Evolutionary conservation across 2,888 invertebrate species (phyloP), one percentile per base, ranked within the genome.

Genomic region (Eurois occulta): DNA sequence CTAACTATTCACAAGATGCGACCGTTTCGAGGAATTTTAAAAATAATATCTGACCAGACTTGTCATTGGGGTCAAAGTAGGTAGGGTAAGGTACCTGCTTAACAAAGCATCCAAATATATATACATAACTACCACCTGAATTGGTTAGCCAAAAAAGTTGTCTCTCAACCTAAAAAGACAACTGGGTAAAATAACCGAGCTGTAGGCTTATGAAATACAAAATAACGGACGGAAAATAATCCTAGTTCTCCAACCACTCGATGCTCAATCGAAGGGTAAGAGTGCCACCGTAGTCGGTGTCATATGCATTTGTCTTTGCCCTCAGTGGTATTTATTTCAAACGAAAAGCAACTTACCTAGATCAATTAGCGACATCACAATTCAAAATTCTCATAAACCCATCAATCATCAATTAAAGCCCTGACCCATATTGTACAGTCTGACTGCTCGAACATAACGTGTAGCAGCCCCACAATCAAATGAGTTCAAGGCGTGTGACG

Each of bases 401-500:
- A 81, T 43, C 32, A 69, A 62, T 43, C 24, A 75, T 24, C 32
- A 62, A 55, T 72, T n/a, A 60, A 60, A 55, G 28, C 76, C 55
- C 67, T 71, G 69, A 38, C 79, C 75, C 8, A 67, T 67, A 43
- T 75, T 52, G 32, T 41, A 71, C 55, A 13, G 65, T 41, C 41
- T 41, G 65, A 41, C 41, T 65, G n/a, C 16, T 41, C 16, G 28
- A 41, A 18, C 65, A 41, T 65, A 28, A 18, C n/a, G 65, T 28
- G 41, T 41, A 28, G 18, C 18, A 46, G 28, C 43, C 24, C 46
- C 55, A 66, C 82, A 72, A 65, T 48, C 43, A 66, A 85, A 79
- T 66, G 62, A 88, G 80, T 48, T 78, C 87, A 89, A 80, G 86
- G 81, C 24, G 28, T 16, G 60, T 79, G 86, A 75, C 70, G 21